Evolutionary conservation across 2,888 invertebrate genomes (phyloP).

Genomic region (Calameuta idolon): DNA sequence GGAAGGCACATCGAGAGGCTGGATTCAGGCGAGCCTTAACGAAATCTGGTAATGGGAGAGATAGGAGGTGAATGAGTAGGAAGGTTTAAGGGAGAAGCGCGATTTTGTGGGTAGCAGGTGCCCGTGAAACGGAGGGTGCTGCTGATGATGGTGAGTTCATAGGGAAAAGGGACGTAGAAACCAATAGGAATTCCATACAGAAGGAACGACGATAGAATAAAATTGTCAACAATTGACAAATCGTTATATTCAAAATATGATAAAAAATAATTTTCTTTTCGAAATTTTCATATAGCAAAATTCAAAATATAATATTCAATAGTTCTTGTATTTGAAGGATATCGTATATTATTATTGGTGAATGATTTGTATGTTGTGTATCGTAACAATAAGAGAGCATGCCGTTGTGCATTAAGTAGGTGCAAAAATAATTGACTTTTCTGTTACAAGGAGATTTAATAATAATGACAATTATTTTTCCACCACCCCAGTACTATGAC

Average conservation of each 20-base stretch:
- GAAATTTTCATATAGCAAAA: neutral
- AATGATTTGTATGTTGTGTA: neutral
- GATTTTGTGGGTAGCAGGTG: neutral
- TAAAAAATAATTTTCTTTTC: neutral
- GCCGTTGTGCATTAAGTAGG: no score
- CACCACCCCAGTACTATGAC: neutral
- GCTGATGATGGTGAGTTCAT: slow-evolving; percentile 13
- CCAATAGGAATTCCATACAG: neutral
- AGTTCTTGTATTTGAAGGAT: neutral
- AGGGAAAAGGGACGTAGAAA: neutral
- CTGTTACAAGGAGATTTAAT: no score
- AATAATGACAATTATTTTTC: no score
- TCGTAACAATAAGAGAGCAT: neutral
- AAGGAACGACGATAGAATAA: neutral
- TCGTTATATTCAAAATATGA: no score
- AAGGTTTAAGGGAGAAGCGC: slow-evolving; percentile 26
- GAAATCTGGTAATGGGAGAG: slow-evolving; percentile 59
- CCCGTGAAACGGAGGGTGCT: slow-evolving; percentile 30
- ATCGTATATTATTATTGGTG: neutral
- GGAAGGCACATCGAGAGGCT: slow-evolving; percentile 22
- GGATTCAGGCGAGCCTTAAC: slow-evolving; percentile 51
- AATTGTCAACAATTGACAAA: neutral
- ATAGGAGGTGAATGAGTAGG: slow-evolving; percentile 51
- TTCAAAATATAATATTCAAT: neutral
- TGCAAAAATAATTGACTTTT: neutral